Base-by-base conservation (phyloP, 2,797 vertebrate species). In the Sebastes oblongus region DNA sequence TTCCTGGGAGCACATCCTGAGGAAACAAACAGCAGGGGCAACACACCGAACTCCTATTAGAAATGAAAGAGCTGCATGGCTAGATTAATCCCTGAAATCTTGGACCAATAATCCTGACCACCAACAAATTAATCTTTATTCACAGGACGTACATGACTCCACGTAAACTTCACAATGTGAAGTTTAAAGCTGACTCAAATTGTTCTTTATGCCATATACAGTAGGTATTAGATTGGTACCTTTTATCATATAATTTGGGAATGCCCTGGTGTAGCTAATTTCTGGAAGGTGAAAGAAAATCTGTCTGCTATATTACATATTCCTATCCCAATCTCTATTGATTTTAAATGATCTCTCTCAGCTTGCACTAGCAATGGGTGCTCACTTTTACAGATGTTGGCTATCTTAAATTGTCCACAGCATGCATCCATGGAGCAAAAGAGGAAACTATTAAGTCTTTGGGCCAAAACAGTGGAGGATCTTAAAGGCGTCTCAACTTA, bases 1-100 rank as follows among this genome's bases (percentile, higher is more conserved):
- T 86, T 66, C 98, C 98, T 0, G 98, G 95, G 1, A 97, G 95
- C 70, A 99, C 97, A 83, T 99, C 98, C 94, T 97, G 78, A 39
- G 3, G 27, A 61, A 52, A 61, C 68, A 72, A 32, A 56, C 39
- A 52, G 58, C 27, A 54, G 6, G 52, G 14, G 13, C 5, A 50
- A 10, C 0, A 24, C 54, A 56, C 5, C 52, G 27, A 2, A 0
- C 22, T 8, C 4, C 50, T 22, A 6, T 72, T 24, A 75, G 56
- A 69, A 14, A 42, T 1, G 2, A 67, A 42, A 2, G 32, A 75
- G 32, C 24, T 7, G 9, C 62, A 24, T 5, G n/a, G 24, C 13
- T 4, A 8, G 1, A 70, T 12, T 2, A n/a, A 42, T 6, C 39
- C 5, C 50, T 59, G 11, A 52, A 8, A 12, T 18, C 13, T 13